Percentiles rank a stretch among this genome's conserved stretches.
Evolutionary conservation across 2,113 vertebrate species (phyloP).

Genomic region (Macroglossus sobrinus): DNA sequence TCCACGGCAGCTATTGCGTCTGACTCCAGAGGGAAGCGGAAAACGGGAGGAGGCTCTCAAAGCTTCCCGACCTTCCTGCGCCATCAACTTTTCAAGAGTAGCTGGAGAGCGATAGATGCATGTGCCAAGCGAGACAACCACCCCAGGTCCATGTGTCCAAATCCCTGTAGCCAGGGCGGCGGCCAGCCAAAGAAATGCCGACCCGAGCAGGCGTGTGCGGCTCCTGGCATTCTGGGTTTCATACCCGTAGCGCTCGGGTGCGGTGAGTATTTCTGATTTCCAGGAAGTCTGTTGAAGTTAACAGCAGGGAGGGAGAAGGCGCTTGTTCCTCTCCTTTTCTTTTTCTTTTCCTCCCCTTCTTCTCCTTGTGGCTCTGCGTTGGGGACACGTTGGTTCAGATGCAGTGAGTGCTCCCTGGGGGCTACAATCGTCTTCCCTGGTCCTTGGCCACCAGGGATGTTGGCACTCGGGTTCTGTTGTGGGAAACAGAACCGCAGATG

Average conservation of each 20-base stretch:
- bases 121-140: slow-evolving; percentile 67
- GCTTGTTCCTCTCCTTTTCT: not conserved
- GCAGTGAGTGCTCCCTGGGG: not conserved
- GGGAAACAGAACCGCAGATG: slow-evolving; percentile 13
- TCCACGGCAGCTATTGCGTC: slow-evolving; percentile 76
- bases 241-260: slow-evolving; percentile 80
- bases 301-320: slow-evolving; percentile 47
- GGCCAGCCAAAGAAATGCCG: slow-evolving; percentile 61
- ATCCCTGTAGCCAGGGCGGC: slow-evolving; percentile 66
- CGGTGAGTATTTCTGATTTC: slow-evolving; percentile 84
- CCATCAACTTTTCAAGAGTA: slow-evolving; percentile 81
- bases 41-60: slow-evolving; percentile 74
- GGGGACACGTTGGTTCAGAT: slow-evolving; percentile 35
- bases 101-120: slow-evolving; percentile 76
- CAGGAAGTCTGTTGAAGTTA: slow-evolving; percentile 79
- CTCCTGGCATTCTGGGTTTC: slow-evolving; percentile 81
- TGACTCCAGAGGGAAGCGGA: slow-evolving; percentile 80
- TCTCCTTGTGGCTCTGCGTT: slow-evolving; percentile 29
- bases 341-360: slow-evolving; percentile 9
- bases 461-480: slow-evolving; percentile 38
- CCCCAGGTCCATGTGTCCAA: slow-evolving; percentile 65
- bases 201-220: slow-evolving; percentile 63
- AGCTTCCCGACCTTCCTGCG: slow-evolving; percentile 77
- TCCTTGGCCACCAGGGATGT: slow-evolving; percentile 49
- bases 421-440: not conserved